phyloP scores from a whole-genome alignment of 2,113 vertebrate species.

The Sisor rabdophorus region DNA sequence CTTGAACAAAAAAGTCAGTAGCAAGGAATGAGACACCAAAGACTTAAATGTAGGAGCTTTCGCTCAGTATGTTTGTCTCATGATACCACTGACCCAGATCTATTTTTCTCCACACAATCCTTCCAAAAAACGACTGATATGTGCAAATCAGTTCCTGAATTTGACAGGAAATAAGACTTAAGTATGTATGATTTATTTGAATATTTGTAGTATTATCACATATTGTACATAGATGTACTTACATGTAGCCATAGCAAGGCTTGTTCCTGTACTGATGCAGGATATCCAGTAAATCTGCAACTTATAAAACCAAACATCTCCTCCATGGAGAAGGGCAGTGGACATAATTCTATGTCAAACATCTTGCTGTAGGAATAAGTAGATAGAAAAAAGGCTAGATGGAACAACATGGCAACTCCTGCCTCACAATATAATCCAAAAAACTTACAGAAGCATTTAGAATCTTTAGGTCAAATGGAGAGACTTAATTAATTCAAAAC shows the following conservation, averaged over 20 bases:
- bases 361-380: conserved; percentile 82
- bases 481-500: conserved; percentile 34
- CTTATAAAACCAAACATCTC: conserved; percentile 99
- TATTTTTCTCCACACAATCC: conserved; percentile 50
- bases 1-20: background rate
- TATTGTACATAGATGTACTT: conserved; percentile 63
- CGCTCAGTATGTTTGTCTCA: conserved; percentile 35
- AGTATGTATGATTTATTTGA: background rate
- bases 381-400: conserved; percentile 1
- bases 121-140: conserved; percentile 30
- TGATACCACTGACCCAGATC: conserved; percentile 65
- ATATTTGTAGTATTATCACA: background rate
- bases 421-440: background rate
- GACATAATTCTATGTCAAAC: conserved; percentile 98
- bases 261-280: conserved; percentile 95
- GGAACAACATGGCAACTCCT: background rate
- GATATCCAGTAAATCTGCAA: conserved; percentile 94
- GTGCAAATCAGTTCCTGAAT: conserved; percentile 17
- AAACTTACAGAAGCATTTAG: background rate
- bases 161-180: conserved; percentile 1
- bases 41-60: conserved; percentile 13
- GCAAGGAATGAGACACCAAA: conserved; percentile 33
- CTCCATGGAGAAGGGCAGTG: conserved; percentile 97
- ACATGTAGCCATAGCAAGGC: conserved; percentile 97
- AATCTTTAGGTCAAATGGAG: conserved; percentile 2